phyloP scores from a whole-genome alignment of 2,888 invertebrate species.

The Sepioteuthis lessoniana region DNA sequence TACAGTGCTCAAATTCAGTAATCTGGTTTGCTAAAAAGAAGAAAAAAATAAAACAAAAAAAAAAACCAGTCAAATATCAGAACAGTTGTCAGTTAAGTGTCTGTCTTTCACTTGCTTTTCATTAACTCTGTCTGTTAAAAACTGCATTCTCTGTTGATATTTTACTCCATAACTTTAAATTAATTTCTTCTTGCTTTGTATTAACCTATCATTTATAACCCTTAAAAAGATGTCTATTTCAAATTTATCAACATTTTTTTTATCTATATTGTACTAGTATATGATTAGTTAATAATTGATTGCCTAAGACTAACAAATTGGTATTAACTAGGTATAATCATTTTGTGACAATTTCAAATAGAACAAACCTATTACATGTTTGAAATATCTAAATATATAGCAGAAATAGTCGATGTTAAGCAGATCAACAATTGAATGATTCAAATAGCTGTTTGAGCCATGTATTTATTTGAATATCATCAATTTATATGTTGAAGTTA shows the following conservation, averaged over 20 bases:
- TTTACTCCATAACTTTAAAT: not conserved
- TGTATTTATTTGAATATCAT: not conserved
- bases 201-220: not conserved
- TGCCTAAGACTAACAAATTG: not conserved
- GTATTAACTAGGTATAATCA: not conserved
- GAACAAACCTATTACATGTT: not conserved
- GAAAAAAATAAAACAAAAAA: not conserved
- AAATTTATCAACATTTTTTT: not conserved
- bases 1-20: not conserved
- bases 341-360: not conserved
- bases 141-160: not conserved
- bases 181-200: not conserved
- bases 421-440: not conserved
- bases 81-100: conserved; percentile 33
- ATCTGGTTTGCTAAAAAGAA: not conserved
- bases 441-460: not conserved
- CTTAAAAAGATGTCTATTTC: not conserved
- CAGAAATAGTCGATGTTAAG: not conserved
- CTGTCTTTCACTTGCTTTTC: not conserved
- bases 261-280: not conserved
- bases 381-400: not conserved
- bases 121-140: conserved; percentile 15
- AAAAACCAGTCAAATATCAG: not conserved
- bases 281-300: not conserved
- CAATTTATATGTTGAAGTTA: not conserved